Base-by-base conservation (phyloP, 2,113 vertebrate species). In the Eolophus roseicapilla region DNA sequence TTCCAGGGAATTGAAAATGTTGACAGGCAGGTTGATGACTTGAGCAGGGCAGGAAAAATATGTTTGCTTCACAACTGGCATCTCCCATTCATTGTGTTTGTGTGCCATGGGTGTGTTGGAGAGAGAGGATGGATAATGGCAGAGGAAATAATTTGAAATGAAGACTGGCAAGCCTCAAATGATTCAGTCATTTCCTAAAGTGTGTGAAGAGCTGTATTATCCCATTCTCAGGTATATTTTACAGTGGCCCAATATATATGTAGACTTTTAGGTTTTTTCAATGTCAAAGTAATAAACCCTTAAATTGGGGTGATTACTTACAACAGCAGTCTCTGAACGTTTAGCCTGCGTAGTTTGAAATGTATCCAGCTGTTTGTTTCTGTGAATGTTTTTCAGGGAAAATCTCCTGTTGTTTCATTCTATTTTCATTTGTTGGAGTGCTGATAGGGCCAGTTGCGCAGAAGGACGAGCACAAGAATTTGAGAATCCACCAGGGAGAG, bases 141-240 rank as follows among this genome's bases (percentile, higher is more conserved):
- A 77, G 67, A 64, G 7, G 57, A 71, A 83, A 82, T 87, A n/a
- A 81, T 84, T 62, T 92, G 91, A 90, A 95, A 92, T 91, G 83
- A 90, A 69, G 82, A 71, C 74, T 50, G n/a, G 69, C 25, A 69
- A 77, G 75, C 43, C 33, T 75, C 80, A 94, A 27, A 68, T 90
- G 79, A 89, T 62, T 57, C 89, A 31, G 84, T 89, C 7, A 79
- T 95, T 96, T 96, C 73, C 87, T 86, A 23, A 95, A 95, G 60
- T 80, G 35, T 82, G 62, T 73, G 78, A 83, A 37, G 64, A 88
- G 71, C 41, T 78, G 14, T 27, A 16, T 96, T 86, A 73, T 28
- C 19, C 27, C 17, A 33, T 47, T 90, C n/a, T 90, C 41, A 78
- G 57, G 13, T 70, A 55, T 60, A 90, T 92, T 96, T 83, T 82